Base-by-base conservation (phyloP, 1,140 invertebrate species). In the Achatina immaculata region DNA sequence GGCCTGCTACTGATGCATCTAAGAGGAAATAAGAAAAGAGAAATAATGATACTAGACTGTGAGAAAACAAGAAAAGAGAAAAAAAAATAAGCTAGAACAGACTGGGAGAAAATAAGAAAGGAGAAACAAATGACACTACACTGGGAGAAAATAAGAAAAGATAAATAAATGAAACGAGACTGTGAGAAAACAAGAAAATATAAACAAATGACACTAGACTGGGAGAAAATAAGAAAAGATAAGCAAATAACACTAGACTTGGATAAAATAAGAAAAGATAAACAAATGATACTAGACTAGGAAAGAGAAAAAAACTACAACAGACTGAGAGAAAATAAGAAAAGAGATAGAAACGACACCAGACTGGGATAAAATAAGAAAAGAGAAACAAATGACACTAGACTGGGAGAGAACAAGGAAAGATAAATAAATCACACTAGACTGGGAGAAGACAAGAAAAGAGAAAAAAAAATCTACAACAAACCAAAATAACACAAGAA, bases 381-480 rank as follows among this genome's bases (percentile, higher is more conserved):
- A 40, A 38, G 42, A 40, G 31, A n/a, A n/a, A n/a, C n/a, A n/a
- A n/a, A n/a, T n/a, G n/a, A 3, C n/a, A 38, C 9, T 14, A 42
- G 21, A 72, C 21, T 14, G 28, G 38, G 28, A 38, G 45, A 58
- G 40, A 40, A 36, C 34, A 75, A 28, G 7, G 21, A 75, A 28
- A 75, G 42, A 75, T 28, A 75, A 31, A 75, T 28, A 75, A 14
- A 75, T 16, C 28, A 45, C 43, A 28, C 28, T 19, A 75, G 0
- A 75, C 19, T 48, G 42, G 43, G 40, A 42, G 36, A 62, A 28
- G 38, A 36, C 36, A 34, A 55, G 66, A 21, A 68, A 42, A 74
- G 48, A 66, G 51, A 75, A 7, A 62, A 48, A 75, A 31, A 62
- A 62, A 75, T 34, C 40, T 36, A 66, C 6, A 75, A 66, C 65